These are phyloP conservation scores for Euura lappo DNA, from an alignment of 1,140 invertebrate genomes.

Conservation along the genomic window DNA sequence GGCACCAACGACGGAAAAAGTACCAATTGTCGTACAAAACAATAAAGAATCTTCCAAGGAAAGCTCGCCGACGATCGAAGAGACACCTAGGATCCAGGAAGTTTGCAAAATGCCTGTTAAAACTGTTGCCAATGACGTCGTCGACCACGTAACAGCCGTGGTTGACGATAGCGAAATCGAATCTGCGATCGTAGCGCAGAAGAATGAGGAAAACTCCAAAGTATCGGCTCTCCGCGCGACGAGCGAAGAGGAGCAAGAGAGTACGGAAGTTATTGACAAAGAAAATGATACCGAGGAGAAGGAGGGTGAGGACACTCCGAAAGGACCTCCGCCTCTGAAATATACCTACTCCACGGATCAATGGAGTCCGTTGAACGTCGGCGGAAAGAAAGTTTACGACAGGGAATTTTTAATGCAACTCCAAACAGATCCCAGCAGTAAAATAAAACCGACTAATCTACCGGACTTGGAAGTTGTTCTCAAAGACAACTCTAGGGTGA, in stretches of 20 bases:
- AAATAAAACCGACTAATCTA: slow-evolving; percentile 74
- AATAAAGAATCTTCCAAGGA: slow-evolving; percentile 34
- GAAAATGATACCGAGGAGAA: slow-evolving; percentile 34
- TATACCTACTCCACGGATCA: slow-evolving; percentile 71
- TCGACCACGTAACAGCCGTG: slow-evolving; percentile 42
- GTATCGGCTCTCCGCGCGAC: slow-evolving; percentile 40
- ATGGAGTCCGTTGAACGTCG: slow-evolving; percentile 83
- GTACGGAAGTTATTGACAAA: slow-evolving; percentile 36
- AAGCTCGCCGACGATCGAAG: slow-evolving; percentile 34
- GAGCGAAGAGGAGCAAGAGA: slow-evolving; percentile 23
- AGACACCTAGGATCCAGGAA: slow-evolving; percentile 27
- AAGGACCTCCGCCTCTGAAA: slow-evolving; percentile 35
- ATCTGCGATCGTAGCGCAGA: slow-evolving; percentile 53
- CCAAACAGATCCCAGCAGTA: slow-evolving; percentile 74
- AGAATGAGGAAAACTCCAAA: slow-evolving; percentile 61
- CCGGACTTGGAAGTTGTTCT: slow-evolving; percentile 67
- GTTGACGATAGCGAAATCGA: slow-evolving; percentile 43
- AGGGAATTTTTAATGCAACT: slow-evolving; percentile 79
- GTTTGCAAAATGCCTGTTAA: slow-evolving; percentile 29
- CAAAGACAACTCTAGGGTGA: slow-evolving; percentile 58
- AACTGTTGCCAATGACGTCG: slow-evolving; percentile 44
- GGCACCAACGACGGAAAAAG: slow-evolving; percentile 13
- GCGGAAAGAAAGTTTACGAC: slow-evolving; percentile 84
- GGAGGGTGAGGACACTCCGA: slow-evolving; percentile 9
- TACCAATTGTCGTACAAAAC: slow-evolving; percentile 11